These are phyloP conservation scores for Chiloscyllium punctatum DNA, from an alignment of 2,797 vertebrate species.

Conservation along the genomic window DNA sequence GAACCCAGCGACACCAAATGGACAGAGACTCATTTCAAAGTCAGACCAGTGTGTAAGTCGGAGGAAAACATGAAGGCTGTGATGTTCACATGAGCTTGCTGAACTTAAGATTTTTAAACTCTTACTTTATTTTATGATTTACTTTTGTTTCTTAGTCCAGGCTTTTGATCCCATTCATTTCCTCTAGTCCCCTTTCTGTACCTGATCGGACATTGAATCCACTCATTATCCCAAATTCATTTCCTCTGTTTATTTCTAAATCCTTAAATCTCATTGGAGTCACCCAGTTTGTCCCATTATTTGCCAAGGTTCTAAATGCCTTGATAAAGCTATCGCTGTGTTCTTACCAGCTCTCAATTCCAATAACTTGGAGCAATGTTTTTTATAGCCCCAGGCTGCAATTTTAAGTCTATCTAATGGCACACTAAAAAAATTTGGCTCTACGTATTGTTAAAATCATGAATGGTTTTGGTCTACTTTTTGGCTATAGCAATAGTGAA, in stretches of 20 bases:
- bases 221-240: not conserved
- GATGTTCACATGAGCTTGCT: too few relatives aligned
- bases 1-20: too few relatives aligned
- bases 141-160: not conserved
- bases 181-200: not conserved
- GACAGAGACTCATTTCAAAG: too few relatives aligned
- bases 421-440: not conserved
- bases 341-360: not conserved
- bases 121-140: not conserved
- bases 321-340: not conserved
- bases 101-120: not conserved
- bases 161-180: not conserved
- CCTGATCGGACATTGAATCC: not conserved
- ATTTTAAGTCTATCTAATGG: not conserved
- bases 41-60: too few relatives aligned
- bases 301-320: not conserved
- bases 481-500: not conserved
- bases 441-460: not conserved
- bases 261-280: not conserved
- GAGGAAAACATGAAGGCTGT: too few relatives aligned
- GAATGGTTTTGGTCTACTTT: not conserved
- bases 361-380: not conserved
- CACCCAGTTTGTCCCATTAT: not conserved
- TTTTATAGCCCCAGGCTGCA: not conserved
- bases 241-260: not conserved